A percentile compares a stretch with the other conserved stretches of the same genome.
Conservation (phyloP, 2,888 invertebrate genomes). For the Pachliopta kotzebuea region DNA sequence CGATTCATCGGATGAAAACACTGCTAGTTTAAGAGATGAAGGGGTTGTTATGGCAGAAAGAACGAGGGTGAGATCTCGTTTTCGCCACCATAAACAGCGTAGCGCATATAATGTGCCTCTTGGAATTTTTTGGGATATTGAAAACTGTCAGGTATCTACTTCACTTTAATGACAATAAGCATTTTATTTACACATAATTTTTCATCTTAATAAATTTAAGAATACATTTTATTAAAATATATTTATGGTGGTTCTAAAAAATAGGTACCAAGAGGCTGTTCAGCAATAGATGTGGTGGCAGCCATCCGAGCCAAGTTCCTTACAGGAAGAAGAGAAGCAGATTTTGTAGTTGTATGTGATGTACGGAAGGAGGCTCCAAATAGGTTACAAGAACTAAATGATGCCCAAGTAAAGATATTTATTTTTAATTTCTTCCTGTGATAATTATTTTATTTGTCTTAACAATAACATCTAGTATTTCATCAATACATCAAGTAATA, state of each 20-base stretch:
- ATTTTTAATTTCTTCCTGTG: not conserved
- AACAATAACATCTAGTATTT: no score
- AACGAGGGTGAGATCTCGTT: conserved; percentile 62
- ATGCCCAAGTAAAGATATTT: conserved; percentile 84
- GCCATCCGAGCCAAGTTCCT: conserved; percentile 89
- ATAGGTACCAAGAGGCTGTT: conserved; percentile 89
- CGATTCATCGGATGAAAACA: conserved; percentile 68
- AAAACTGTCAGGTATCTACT: conserved; percentile 87
- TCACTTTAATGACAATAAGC: not conserved
- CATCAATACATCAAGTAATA: no score
- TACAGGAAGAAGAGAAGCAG: conserved; percentile 87
- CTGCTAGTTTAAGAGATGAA: conserved; percentile 53
- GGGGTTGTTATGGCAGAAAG: conserved; percentile 53
- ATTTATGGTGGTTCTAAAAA: conserved; percentile 29
- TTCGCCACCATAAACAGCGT: conserved; percentile 63
- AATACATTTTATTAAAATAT: not conserved
- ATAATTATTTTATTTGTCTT: not conserved
- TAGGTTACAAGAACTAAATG: conserved; percentile 90
- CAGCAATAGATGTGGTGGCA: conserved; percentile 88
- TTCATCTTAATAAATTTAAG: not conserved
- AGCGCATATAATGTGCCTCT: conserved; percentile 77
- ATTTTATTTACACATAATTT: not conserved
- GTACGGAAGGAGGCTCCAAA: conserved; percentile 88
- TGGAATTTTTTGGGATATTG: conserved; percentile 96
- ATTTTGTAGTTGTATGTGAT: conserved; percentile 95